Percentiles rank a stretch among this genome's conserved stretches.
phyloP scores from a whole-genome alignment of 2,888 invertebrate genomes.

The Pantelozetes paolii region DNA sequence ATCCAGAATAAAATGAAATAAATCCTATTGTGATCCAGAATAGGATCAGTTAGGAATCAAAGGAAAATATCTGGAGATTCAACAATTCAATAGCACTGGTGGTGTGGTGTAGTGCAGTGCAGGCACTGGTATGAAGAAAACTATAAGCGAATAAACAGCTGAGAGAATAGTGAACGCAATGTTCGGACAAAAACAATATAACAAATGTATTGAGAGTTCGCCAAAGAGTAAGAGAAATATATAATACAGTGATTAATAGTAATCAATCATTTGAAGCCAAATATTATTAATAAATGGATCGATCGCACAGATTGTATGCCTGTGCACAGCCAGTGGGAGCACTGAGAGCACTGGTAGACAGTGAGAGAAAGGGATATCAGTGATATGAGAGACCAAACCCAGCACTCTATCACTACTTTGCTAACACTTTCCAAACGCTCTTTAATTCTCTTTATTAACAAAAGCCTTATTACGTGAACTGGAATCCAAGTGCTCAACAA shows the following conservation, averaged over 20 bases:
- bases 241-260: slow-evolving; percentile 30
- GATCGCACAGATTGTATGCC: slow-evolving; percentile 28
- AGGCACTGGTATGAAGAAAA: not conserved
- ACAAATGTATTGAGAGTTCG: not conserved
- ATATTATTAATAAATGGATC: slow-evolving; percentile 32
- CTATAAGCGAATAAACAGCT: not conserved
- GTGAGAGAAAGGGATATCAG: too few relatives aligned
- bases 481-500: not conserved
- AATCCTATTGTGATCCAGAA: slow-evolving; percentile 30
- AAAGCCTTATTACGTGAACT: not conserved
- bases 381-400: not conserved
- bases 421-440: not conserved
- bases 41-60: slow-evolving; percentile 22
- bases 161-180: not conserved
- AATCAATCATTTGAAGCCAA: slow-evolving; percentile 25
- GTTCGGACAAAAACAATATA: not conserved
- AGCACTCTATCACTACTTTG: not conserved
- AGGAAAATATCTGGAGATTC: slow-evolving; percentile 11
- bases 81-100: slow-evolving; percentile 3
- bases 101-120: too few relatives aligned
- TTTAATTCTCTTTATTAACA: not conserved
- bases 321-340: too few relatives aligned
- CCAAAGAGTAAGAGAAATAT: not conserved
- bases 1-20: slow-evolving; percentile 12
- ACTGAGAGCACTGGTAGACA: too few relatives aligned